phyloP scores from a whole-genome alignment of 1,140 invertebrate genomes.

The Gryon sp. region DNA sequence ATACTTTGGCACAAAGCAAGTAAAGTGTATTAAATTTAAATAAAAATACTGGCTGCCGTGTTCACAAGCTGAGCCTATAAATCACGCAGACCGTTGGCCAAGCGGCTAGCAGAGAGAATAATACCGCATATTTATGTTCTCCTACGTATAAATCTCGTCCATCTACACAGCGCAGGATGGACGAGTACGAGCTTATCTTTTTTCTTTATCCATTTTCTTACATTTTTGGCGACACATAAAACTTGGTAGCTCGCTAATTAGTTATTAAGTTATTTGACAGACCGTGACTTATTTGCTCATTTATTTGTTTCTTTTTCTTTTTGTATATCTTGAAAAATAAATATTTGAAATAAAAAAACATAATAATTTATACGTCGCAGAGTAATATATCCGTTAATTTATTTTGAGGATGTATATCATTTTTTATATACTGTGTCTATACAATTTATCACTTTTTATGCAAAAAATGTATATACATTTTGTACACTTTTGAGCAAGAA shows the following conservation, averaged over 20 bases:
- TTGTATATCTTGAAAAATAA: too few relatives aligned
- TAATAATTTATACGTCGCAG: too few relatives aligned
- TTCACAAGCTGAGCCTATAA: constrained; percentile 77
- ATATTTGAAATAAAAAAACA: too few relatives aligned
- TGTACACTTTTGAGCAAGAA: too few relatives aligned
- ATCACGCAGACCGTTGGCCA: constrained; percentile 74
- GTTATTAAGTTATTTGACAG: constrained; percentile 17
- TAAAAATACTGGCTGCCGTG: constrained; percentile 79
- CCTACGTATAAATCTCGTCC: constrained; percentile 69
- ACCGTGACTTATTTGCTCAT: too few relatives aligned
- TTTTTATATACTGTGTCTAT: too few relatives aligned
- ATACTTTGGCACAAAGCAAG: constrained; percentile 73
- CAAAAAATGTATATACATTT: too few relatives aligned
- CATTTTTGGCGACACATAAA: constrained; percentile 29
- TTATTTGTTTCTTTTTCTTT: not conserved
- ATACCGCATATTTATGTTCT: constrained; percentile 78
- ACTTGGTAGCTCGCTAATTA: constrained; percentile 27
- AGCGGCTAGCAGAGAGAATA: constrained; percentile 75
- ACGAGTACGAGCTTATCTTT: constrained; percentile 30
- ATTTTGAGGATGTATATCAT: too few relatives aligned
- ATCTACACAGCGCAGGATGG: constrained; percentile 59
- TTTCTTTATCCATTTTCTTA: constrained; percentile 21
- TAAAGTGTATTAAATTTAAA: constrained; percentile 79
- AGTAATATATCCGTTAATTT: too few relatives aligned
- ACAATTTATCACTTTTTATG: too few relatives aligned